Base-by-base conservation (phyloP, 1,140 invertebrate genomes). In the Phthorimaea operculella region DNA sequence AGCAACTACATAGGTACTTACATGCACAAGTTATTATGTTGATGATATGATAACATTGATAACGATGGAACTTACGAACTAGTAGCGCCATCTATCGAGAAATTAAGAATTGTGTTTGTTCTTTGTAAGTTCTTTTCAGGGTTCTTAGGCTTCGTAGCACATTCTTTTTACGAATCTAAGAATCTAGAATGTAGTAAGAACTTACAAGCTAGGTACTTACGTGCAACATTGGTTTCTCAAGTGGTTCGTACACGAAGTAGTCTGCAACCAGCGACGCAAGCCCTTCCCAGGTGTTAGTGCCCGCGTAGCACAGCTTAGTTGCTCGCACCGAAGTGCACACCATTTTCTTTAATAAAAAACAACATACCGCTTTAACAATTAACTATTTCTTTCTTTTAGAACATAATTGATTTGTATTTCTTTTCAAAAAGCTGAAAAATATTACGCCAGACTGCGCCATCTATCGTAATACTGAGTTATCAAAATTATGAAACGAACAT, bases 281-380 rank as follows among this genome's bases (percentile, higher is more conserved):
- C 16, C 89, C 89, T 64, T 87, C 73, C 90, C 90, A 92, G 4
- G 83, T 87, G 57, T 83, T 86, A 14, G 91, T 80, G 60, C 89
- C 88, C 0, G 86, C 79, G 72, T 87, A 90, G 9, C 88, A 87
- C 28, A 91, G 73, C 44, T 87, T 88, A 28, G 90, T 91, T 33
- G 88, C 89, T 18, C 89, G 85, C 57, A 93, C 87, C n/a, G 88
- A 86, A 10, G 90, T 91, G 56, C 90, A 92, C 48, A 92, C 89
- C 85, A 92, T 91, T 88, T 91, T 92, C 90, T 91, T 67, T 52
- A 83, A 70, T 52, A 39, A 39, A n/a, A 4, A 9, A 39, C 36
- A 3, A 5, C 36, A 39, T n/a, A 39, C n/a, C n/a, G n/a, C n/a
- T n/a, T n/a, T n/a, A n/a, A n/a, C n/a, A n/a, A n/a, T n/a, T n/a